phyloP scores from a whole-genome alignment of 2,113 vertebrate species.

The Clarias batrachus region DNA sequence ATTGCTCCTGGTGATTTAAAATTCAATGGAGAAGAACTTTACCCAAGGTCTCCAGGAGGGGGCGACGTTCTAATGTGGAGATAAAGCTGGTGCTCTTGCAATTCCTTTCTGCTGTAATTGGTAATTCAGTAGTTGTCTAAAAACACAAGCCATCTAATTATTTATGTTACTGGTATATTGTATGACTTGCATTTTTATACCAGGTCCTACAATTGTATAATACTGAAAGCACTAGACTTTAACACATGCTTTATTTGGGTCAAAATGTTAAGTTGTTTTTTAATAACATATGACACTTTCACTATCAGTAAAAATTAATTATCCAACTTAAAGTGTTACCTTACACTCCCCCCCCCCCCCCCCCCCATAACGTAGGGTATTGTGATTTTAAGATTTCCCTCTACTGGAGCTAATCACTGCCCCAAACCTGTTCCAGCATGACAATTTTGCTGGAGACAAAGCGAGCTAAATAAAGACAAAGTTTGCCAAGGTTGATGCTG shows the following conservation, averaged over 20 bases:
- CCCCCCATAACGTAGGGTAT: not conserved
- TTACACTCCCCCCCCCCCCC: not conserved
- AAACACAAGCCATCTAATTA: not conserved
- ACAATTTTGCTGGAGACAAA: not conserved
- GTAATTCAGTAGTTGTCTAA: slow-evolving; percentile 49
- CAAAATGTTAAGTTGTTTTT: not conserved
- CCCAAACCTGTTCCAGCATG: too few species aligned
- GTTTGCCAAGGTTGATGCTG: not conserved
- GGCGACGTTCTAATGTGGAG: slow-evolving; percentile 70
- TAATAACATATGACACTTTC: not conserved
- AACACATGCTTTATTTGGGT: not conserved
- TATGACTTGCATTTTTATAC: not conserved
- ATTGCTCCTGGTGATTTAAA: slow-evolving; percentile 72
- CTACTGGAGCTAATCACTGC: not conserved
- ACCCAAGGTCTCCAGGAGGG: slow-evolving; percentile 69
- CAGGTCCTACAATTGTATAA: not conserved
- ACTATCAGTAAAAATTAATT: not conserved
- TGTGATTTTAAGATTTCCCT: not conserved
- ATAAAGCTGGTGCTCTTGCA: slow-evolving; percentile 73
- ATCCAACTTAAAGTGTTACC: not conserved
- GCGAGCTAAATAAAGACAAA: not conserved
- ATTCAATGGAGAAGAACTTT: slow-evolving; percentile 67
- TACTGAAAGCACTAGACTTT: not conserved
- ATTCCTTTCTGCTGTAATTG: slow-evolving; percentile 69
- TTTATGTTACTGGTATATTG: not conserved